phyloP scores from a whole-genome alignment of 2,113 vertebrate genomes.

The Ophiodon elongatus region DNA sequence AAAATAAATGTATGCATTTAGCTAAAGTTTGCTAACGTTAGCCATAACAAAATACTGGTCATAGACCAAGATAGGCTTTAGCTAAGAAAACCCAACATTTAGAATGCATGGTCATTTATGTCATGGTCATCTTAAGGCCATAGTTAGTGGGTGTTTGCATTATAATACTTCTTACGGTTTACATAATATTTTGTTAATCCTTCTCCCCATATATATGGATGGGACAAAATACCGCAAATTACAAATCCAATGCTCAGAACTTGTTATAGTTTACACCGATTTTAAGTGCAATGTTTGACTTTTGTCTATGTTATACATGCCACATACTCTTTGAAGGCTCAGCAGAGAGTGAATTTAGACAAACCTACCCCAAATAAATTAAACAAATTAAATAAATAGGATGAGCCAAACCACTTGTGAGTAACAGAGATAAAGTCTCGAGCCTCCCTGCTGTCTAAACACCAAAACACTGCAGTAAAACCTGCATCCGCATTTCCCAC shows the following conservation, averaged over 20 bases:
- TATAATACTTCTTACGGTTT: neutral
- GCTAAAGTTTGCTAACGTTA: too few species aligned
- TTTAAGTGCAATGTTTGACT: neutral
- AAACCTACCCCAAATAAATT: neutral
- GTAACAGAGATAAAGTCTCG: conserved; percentile 21
- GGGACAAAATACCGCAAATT: neutral
- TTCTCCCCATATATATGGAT: neutral
- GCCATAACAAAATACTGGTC: too few species aligned
- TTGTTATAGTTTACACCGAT: neutral
- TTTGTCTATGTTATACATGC: neutral
- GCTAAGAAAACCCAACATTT: too few species aligned
- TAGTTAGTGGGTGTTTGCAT: neutral
- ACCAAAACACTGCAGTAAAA: conserved; percentile 39
- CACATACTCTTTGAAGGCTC: neutral
- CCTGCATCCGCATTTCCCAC: conserved; percentile 18
- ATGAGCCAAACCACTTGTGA: neutral
- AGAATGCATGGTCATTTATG: neutral
- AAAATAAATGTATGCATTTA: too few species aligned
- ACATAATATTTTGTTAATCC: neutral
- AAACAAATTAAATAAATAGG: neutral
- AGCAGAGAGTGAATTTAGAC: neutral
- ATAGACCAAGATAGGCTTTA: too few species aligned
- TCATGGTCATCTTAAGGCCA: neutral
- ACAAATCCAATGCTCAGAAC: neutral
- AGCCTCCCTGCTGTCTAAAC: conserved; percentile 23